phyloP scores from a whole-genome alignment of 2,113 vertebrate species.

The Lanius ludovicianus region DNA sequence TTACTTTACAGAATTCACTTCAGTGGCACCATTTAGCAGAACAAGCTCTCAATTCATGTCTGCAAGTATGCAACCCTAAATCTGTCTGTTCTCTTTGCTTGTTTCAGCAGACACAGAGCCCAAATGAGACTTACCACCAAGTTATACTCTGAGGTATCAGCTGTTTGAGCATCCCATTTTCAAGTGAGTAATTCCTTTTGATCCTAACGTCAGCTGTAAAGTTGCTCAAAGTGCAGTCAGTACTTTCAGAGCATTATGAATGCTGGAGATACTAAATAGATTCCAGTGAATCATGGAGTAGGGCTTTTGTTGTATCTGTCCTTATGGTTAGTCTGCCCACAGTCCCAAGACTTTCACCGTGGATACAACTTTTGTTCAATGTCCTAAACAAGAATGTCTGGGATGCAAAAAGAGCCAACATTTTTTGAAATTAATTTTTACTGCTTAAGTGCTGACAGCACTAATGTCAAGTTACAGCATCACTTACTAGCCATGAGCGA shows the following conservation, averaged over 20 bases:
- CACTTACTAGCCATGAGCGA: background rate
- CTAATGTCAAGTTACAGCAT: background rate
- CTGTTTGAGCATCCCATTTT: background rate
- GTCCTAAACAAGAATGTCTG: background rate
- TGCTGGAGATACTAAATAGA: background rate
- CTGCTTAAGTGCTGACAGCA: background rate
- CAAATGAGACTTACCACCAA: rapidly evolving
- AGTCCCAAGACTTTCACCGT: background rate
- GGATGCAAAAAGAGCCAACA: background rate
- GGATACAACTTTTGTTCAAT: background rate
- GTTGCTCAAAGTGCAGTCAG: background rate
- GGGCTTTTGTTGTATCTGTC: background rate
- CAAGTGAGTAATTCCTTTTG: background rate
- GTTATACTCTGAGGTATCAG: background rate
- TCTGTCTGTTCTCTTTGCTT: background rate
- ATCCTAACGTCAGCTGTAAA: background rate
- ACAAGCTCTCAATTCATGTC: background rate
- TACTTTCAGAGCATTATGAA: background rate
- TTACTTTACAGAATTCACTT: background rate
- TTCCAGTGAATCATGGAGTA: background rate
- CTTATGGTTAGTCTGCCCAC: background rate
- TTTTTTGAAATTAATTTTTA: background rate
- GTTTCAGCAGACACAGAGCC: background rate
- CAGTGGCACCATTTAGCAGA: background rate
- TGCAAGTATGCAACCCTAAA: background rate